Percentiles rank a stretch among this genome's conserved stretches.
phyloP scores from a whole-genome alignment of 2,113 vertebrate genomes.

The Malurus melanocephalus region DNA sequence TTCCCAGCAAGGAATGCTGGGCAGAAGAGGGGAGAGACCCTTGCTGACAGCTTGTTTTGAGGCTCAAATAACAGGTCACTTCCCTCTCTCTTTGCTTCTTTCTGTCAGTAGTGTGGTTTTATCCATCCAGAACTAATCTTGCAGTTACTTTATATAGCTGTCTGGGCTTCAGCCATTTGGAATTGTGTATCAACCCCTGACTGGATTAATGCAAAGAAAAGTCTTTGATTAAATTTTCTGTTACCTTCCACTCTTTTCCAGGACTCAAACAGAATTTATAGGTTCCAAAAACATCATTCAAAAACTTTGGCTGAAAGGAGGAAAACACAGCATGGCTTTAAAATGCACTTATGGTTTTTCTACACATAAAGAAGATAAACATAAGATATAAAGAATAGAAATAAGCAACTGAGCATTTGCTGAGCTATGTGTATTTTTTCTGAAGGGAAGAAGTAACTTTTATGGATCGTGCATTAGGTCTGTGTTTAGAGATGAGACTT shows the following conservation, averaged over 20 bases:
- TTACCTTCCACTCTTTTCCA: not conserved
- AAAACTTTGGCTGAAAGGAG: not conserved
- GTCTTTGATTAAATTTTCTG: not conserved
- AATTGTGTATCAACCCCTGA: not conserved
- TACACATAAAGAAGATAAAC: not conserved
- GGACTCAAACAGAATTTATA: not conserved
- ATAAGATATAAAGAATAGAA: not conserved
- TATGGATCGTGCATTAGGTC: not conserved
- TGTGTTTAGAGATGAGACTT: not conserved
- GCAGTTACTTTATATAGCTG: not conserved
- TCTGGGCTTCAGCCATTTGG: not conserved
- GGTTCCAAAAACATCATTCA: not conserved
- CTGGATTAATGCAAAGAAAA: not conserved
- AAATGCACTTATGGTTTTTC: not conserved
- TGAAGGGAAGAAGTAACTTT: not conserved
- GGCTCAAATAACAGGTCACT: not conserved
- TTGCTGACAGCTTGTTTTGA: not conserved
- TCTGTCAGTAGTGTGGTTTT: not conserved
- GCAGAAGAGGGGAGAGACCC: not conserved
- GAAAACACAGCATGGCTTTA: not conserved
- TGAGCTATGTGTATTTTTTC: not conserved
- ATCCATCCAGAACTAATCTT: not conserved
- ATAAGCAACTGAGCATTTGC: not conserved
- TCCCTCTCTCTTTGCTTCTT: not conserved
- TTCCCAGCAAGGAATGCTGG: fast-evolving